Evolutionary conservation across 1,140 invertebrate species (phyloP).

Genomic region (Papilio aristodemus): DNA sequence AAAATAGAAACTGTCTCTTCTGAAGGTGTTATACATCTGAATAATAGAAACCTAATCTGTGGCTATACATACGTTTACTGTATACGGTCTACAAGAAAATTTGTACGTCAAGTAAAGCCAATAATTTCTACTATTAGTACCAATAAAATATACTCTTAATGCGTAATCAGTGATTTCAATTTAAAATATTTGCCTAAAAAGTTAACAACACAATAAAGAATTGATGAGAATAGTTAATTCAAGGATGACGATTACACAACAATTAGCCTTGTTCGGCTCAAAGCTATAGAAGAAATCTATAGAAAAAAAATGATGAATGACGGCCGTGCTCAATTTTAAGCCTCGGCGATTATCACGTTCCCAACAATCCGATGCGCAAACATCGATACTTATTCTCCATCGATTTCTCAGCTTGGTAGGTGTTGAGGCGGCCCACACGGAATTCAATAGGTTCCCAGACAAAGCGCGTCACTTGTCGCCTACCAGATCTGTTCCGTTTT

Average conservation of each 20-base stretch:
- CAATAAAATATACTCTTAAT: no score
- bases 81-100: no score
- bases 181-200: background rate
- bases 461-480: slow-evolving; percentile 73
- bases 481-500: slow-evolving; percentile 77
- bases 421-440: slow-evolving; percentile 71
- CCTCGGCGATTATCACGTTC: slow-evolving; percentile 60
- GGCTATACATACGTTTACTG: no score
- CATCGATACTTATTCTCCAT: slow-evolving; percentile 59
- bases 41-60: no score
- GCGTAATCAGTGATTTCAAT: no score
- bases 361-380: slow-evolving; percentile 73
- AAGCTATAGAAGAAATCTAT: background rate
- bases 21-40: no score
- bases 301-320: slow-evolving; percentile 55
- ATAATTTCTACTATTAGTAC: no score
- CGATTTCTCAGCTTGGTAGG: slow-evolving; percentile 61
- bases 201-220: background rate
- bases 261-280: background rate
- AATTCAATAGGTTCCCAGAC: slow-evolving; percentile 66
- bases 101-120: no score
- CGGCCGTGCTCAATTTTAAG: slow-evolving; percentile 66
- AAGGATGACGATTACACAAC: background rate
- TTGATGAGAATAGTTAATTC: background rate
- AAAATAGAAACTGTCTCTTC: no score